Evolutionary conservation across 2,888 invertebrate species (phyloP).

Genomic region (Aphidius colemani): DNA sequence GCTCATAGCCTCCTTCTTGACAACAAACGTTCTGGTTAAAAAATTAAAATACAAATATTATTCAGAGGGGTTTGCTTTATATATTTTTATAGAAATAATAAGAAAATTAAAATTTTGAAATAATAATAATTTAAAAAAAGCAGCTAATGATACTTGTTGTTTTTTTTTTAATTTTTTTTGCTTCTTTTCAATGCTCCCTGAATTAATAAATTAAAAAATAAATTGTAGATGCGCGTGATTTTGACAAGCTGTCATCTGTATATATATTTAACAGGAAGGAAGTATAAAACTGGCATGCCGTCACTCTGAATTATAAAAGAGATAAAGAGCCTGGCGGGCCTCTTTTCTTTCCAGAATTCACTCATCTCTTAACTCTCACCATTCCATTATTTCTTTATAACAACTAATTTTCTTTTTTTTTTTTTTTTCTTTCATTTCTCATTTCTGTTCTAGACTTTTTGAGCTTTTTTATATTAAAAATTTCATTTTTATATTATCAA

Average conservation of each 20-base stretch:
- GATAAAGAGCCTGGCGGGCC: conserved; percentile 50
- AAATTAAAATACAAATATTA: no score
- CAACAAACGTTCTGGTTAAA: no score
- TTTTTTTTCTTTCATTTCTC: conserved; percentile 44
- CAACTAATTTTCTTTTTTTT: conserved; percentile 32
- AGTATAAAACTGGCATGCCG: conserved; percentile 40
- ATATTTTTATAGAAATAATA: no score
- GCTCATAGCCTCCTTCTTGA: no score
- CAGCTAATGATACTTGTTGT: no score
- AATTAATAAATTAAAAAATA: neutral
- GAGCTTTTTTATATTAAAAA: no score
- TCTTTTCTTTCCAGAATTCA: conserved; percentile 33
- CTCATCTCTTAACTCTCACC: conserved; percentile 41
- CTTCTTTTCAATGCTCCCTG: no score
- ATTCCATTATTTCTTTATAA: conserved; percentile 20
- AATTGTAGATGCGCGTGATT: conserved; percentile 39
- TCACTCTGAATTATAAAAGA: conserved; percentile 57
- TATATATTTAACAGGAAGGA: conserved; percentile 40
- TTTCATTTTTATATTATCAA: no score
- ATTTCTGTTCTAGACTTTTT: neutral
- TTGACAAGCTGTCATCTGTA: conserved; percentile 52
- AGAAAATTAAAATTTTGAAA: no score
- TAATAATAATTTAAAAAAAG: no score
- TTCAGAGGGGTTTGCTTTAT: no score
- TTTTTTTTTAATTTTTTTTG: no score